Evolutionary conservation across 2,888 invertebrate genomes (phyloP), one percentile per base, ranked within the genome.

Genomic region (Hecatera dysodea): DNA sequence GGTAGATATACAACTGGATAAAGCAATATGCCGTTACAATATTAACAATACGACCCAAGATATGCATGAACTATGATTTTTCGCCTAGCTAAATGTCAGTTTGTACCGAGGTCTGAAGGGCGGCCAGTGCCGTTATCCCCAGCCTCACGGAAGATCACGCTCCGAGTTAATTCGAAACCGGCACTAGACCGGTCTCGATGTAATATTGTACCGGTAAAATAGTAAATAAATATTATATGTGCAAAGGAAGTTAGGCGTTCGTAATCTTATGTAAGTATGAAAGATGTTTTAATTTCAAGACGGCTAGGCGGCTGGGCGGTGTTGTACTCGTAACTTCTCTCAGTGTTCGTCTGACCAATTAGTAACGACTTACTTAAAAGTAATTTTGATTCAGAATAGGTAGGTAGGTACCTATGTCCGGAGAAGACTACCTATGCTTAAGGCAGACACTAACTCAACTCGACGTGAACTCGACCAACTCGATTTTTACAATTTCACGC

Each of bases 141-240:
- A 76, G 82, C 81, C 79, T 50, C 62, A 44, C 82, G 84, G 79
- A 85, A 88, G 84, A 89, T 88, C 88, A 86, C 80, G 81, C 78
- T 79, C 83, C 67, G 66, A 78, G 79, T 80, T 82, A 84, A 87
- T 88, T 87, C 79, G 80, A 87, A 81, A 82, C 81, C 69, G 67
- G 70, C 69, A 77, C 77, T 74, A 69, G 78, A 81, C 81, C 75
- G 72, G 84, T 78, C 76, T 22, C 71, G 52, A 62, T 52, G 82
- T 65, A 81, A 77, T 81, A 81, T 52, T 78, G 72, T 77, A 80
- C 80, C 70, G 71, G 59, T 72, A 75, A 56, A 65, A 65, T 76
- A 64, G 59, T 59, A 77, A 53, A 67, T 56, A 74, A 48, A 66
- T 50, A 70, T 73, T 57, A 55, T 64, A 67, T 63, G 66, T 72